These are phyloP conservation scores for Cryptomyrus ogoouensis DNA, from an alignment of 2,113 vertebrate genomes.

Conservation along the genomic window DNA sequence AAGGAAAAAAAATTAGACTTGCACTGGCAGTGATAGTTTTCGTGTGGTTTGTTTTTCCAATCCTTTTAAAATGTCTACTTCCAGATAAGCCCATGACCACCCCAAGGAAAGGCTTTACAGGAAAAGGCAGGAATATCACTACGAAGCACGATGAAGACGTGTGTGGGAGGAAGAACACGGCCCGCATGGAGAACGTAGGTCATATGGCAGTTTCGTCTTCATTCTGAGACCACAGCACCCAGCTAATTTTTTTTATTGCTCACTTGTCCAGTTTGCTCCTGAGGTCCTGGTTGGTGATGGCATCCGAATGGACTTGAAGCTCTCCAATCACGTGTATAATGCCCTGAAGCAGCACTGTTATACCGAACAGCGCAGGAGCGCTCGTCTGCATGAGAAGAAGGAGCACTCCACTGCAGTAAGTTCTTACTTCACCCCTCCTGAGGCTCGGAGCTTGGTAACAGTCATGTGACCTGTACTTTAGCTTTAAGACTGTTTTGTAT, in stretches of 20 bases:
- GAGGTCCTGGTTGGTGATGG: constrained; percentile 92
- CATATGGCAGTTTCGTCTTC: not conserved
- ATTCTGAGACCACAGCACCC: not conserved
- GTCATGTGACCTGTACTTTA: not conserved
- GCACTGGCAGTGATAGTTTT: not conserved
- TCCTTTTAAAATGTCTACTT: constrained; percentile 11
- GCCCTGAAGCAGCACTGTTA: constrained; percentile 89
- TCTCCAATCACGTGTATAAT: constrained; percentile 95
- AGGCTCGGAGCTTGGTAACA: not conserved
- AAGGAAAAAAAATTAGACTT: not conserved
- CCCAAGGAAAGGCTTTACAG: constrained; percentile 79
- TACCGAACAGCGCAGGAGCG: constrained; percentile 84
- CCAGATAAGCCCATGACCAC: constrained; percentile 83
- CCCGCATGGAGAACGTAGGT: constrained; percentile 94
- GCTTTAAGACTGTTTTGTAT: not conserved
- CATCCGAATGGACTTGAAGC: constrained; percentile 89
- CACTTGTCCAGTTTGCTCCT: constrained; percentile 75
- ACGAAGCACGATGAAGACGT: constrained; percentile 91
- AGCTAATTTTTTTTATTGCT: not conserved
- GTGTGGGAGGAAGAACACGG: constrained; percentile 93
- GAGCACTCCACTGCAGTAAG: constrained; percentile 92
- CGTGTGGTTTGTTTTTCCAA: not conserved
- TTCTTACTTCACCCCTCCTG: not conserved
- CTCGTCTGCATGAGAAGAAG: constrained; percentile 90
- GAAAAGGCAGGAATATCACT: constrained; percentile 95